These are phyloP conservation scores for Ailurus styani DNA, from an alignment of 2,113 vertebrate species.

Conservation along the genomic window DNA sequence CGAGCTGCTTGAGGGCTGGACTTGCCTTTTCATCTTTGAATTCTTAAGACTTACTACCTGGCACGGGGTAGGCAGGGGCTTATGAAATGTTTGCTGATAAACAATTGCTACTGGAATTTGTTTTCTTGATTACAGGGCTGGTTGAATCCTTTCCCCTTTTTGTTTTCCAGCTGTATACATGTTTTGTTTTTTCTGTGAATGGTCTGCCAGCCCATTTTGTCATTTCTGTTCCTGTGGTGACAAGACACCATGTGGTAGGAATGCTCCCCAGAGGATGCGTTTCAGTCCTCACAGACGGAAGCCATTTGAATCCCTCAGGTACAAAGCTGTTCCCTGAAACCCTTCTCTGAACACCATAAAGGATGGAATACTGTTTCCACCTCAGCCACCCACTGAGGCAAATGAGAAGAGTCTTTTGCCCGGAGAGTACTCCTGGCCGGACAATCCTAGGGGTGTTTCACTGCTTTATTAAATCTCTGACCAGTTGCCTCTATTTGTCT, in stretches of 20 bases:
- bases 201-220: background rate
- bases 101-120: background rate
- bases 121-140: background rate
- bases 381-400: background rate
- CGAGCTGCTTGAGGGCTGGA: background rate
- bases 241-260: background rate
- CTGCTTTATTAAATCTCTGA: background rate
- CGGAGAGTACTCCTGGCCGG: background rate
- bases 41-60: background rate
- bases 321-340: background rate
- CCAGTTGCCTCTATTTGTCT: background rate
- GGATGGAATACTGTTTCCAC: background rate
- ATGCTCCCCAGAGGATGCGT: rapidly evolving
- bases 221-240: background rate
- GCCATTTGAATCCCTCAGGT: background rate
- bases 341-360: background rate
- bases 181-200: background rate
- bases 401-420: background rate
- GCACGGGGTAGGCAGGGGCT: background rate
- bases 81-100: background rate
- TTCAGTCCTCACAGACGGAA: background rate
- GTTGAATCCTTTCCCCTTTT: background rate
- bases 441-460: background rate
- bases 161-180: background rate
- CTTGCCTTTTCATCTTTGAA: background rate